Base-by-base conservation (phyloP, 2,888 invertebrate species). In the Arge pagana region DNA sequence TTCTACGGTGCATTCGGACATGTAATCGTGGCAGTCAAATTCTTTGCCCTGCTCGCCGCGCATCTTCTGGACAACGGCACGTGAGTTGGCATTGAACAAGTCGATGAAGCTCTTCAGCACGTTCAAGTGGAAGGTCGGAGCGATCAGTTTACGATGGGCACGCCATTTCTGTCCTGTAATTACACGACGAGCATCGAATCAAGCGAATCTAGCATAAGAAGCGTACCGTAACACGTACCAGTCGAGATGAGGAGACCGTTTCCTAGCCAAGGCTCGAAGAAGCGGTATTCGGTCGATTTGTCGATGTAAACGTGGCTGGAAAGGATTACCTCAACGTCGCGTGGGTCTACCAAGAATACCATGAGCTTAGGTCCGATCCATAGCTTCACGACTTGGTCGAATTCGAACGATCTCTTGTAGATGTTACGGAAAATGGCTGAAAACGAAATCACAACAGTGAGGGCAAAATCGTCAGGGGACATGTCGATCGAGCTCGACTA, bases 101-200 rank as follows among this genome's bases (percentile, higher is more conserved):
- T 89, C 89, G 66, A 92, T 89, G 79, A 92, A 92, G 63, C 89
- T 89, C 80, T 91, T 91, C 63, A 92, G 78, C 1, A 92, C 90
- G 76, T 92, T 92, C 77, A 92, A 80, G 71, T 92, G 91, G 85
- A 92, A 92, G 57, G 91, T 91, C 37, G 92, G 92, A 7, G 92
- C 91, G 61, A 92, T 92, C 61, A 92, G 79, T 79, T 91, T 91
- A 63, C 92, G 85, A 74, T 92, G 91, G 15, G 88, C 84, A 43
- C 89, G 84, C 92, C 92, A 92, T 83, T 90, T 90, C 64, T 86
- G 86, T 69, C 89, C 89, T 89, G 65, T n/a, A 60, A n/a, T n/a
- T n/a, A n/a, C n/a, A n/a, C n/a, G n/a, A n/a, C n/a, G n/a, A n/a
- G n/a, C n/a, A n/a, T n/a, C n/a, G n/a, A n/a, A n/a, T n/a, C n/a